A percentile compares a stretch with the other conserved stretches of the same genome.
Conservation (phyloP, 2,797 vertebrate species). For the Erethizon dorsatum region DNA sequence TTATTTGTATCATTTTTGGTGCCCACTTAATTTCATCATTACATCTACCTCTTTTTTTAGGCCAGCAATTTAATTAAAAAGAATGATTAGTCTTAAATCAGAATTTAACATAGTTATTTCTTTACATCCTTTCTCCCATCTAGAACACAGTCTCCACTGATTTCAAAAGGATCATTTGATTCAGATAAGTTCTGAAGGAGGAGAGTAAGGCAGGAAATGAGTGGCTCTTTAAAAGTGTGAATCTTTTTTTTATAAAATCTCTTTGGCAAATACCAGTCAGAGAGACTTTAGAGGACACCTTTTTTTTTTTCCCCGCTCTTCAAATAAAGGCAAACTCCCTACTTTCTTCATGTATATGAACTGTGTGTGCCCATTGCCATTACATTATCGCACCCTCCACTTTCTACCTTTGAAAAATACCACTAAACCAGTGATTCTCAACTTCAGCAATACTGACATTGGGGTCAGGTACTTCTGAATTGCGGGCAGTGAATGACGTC, state of each 20-base stretch:
- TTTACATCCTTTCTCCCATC: conserved; percentile 36
- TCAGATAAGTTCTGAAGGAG: conserved; percentile 39
- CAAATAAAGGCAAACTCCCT: conserved; percentile 4
- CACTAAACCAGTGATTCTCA: background rate
- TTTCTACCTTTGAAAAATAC: background rate
- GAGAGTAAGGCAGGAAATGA: conserved; percentile 49
- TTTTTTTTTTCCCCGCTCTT: background rate
- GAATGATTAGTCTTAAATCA: conserved; percentile 44
- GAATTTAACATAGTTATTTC: conserved; percentile 63
- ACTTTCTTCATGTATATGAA: background rate
- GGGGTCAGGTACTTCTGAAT: background rate
- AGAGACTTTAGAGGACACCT: background rate
- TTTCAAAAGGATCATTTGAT: conserved; percentile 70
- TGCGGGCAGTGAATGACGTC: background rate
- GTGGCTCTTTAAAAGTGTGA: conserved; percentile 52
- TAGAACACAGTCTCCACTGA: conserved; percentile 49
- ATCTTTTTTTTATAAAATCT: conserved; percentile 41
- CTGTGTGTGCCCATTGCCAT: background rate
- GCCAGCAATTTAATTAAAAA: conserved; percentile 64
- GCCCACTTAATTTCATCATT: conserved; percentile 59
- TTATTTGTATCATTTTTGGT: conserved; percentile 38
- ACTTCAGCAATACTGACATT: background rate
- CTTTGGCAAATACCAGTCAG: conserved; percentile 40
- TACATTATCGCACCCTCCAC: background rate
- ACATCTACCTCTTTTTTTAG: conserved; percentile 52